Conservation (phyloP, 2,888 invertebrate genomes). For the Rhagium mordax region DNA sequence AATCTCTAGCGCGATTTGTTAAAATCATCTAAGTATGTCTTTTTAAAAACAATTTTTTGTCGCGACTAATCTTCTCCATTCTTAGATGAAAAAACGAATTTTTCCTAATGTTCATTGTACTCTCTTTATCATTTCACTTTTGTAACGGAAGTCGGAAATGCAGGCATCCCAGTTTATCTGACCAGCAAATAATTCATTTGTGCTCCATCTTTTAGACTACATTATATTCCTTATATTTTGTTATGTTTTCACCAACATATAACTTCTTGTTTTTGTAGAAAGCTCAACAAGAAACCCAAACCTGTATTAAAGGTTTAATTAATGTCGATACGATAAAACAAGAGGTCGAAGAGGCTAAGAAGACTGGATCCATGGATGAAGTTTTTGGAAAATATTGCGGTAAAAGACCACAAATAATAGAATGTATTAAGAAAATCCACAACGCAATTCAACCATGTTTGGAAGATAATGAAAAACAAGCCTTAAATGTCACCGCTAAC, state of each 20-base stretch:
- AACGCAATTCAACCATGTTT: constrained; percentile 69
- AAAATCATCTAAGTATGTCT: no score
- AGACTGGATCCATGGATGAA: constrained; percentile 72
- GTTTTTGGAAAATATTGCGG: constrained; percentile 74
- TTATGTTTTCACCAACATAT: background rate
- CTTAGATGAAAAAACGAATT: no score
- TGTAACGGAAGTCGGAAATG: no score
- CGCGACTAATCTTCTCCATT: no score
- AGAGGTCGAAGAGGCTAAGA: constrained; percentile 72
- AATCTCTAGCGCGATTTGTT: no score
- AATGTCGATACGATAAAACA: constrained; percentile 73
- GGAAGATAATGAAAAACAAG: constrained; percentile 68
- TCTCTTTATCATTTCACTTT: no score
- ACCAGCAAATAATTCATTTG: background rate
- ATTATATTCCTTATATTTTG: background rate
- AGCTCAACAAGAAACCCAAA: constrained; percentile 66
- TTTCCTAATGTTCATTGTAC: background rate
- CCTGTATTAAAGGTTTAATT: constrained; percentile 76
- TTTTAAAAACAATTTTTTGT: no score
- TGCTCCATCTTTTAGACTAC: constrained; percentile 4
- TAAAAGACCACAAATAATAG: constrained; percentile 68
- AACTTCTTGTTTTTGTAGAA: constrained; percentile 36
- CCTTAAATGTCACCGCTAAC: constrained; percentile 68
- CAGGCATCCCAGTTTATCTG: no score
- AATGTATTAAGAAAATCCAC: constrained; percentile 69